Conservation (phyloP, 2,888 invertebrate species). For the Salticus scenicus region DNA sequence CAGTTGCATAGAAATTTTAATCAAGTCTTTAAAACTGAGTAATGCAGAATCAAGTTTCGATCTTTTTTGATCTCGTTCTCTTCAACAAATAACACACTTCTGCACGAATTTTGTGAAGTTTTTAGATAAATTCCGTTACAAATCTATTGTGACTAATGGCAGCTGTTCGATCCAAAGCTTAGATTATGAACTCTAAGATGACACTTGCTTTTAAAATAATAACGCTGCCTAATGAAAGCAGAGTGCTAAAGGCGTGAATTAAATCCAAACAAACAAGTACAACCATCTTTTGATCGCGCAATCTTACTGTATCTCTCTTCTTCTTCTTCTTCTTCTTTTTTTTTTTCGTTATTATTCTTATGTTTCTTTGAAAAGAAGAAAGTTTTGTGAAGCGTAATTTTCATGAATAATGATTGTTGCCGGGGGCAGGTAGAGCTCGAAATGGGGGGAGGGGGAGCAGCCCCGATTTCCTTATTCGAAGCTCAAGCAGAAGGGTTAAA, state of each 20-base stretch:
- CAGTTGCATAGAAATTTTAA: too few relatives aligned
- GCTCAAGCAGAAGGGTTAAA: constrained; percentile 61
- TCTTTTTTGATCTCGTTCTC: too few relatives aligned
- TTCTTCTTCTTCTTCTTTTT: constrained; percentile 33
- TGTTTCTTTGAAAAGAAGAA: constrained; percentile 42
- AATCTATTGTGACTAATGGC: too few relatives aligned
- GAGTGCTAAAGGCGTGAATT: background rate
- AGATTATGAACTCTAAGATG: too few relatives aligned
- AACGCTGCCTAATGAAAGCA: too few relatives aligned
- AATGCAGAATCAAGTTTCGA: too few relatives aligned
- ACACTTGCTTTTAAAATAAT: too few relatives aligned
- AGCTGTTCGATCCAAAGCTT: too few relatives aligned
- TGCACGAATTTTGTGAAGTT: too few relatives aligned
- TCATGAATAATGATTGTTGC: constrained; percentile 67
- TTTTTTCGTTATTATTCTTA: background rate
- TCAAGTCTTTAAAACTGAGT: too few relatives aligned
- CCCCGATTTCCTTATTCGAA: constrained; percentile 68
- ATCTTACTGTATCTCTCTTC: constrained; percentile 5
- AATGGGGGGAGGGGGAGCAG: constrained; percentile 10
- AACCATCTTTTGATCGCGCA: constrained; percentile 25
- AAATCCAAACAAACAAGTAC: background rate
- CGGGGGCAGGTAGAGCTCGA: constrained; percentile 32
- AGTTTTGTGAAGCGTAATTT: constrained; percentile 60
- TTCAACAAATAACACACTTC: too few relatives aligned
- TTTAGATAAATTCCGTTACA: too few relatives aligned